Conservation (phyloP, 1,140 invertebrate species). For the Thalassaphorura encarpata region DNA sequence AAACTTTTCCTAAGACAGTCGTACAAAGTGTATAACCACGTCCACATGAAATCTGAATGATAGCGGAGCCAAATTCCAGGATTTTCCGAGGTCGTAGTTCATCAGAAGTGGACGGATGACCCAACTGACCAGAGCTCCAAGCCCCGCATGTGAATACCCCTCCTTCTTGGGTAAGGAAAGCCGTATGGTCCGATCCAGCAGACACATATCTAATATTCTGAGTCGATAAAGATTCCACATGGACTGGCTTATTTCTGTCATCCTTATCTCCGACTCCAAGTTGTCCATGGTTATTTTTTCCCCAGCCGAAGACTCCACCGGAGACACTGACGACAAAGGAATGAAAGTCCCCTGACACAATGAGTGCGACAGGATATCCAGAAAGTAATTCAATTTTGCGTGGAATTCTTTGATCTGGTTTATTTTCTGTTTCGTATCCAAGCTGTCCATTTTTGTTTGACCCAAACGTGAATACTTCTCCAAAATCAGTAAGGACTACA, state of each 20-base stretch:
- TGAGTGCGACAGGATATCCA: slow-evolving; percentile 69
- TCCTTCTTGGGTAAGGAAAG: slow-evolving; percentile 79
- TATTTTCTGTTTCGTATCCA: slow-evolving; percentile 50
- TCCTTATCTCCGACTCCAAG: slow-evolving; percentile 73
- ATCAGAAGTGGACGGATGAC: slow-evolving; percentile 67
- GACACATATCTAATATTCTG: slow-evolving; percentile 66
- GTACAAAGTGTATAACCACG: slow-evolving; percentile 39
- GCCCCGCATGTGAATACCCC: slow-evolving; percentile 90
- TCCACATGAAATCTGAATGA: slow-evolving; percentile 70
- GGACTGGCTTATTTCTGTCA: slow-evolving; percentile 56
- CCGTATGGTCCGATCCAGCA: slow-evolving; percentile 81
- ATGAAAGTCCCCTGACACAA: slow-evolving; percentile 65
- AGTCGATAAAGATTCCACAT: slow-evolving; percentile 62
- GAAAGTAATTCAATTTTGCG: slow-evolving; percentile 50
- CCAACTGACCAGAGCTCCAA: slow-evolving; percentile 36
- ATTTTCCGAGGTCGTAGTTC: slow-evolving; percentile 80
- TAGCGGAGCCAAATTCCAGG: slow-evolving; percentile 79
- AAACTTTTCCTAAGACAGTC: slow-evolving; percentile 46
- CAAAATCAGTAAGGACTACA: slow-evolving; percentile 43
- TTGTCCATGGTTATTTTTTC: slow-evolving; percentile 81
- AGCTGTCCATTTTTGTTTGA: slow-evolving; percentile 59
- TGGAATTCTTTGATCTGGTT: slow-evolving; percentile 49
- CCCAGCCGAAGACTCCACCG: slow-evolving; percentile 88
- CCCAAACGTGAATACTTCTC: slow-evolving; percentile 78
- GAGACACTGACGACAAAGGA: slow-evolving; percentile 38